Percentiles rank a stretch among this genome's conserved stretches.
phyloP scores from a whole-genome alignment of 23 tunicate species.

The Ciona savignyi region DNA sequence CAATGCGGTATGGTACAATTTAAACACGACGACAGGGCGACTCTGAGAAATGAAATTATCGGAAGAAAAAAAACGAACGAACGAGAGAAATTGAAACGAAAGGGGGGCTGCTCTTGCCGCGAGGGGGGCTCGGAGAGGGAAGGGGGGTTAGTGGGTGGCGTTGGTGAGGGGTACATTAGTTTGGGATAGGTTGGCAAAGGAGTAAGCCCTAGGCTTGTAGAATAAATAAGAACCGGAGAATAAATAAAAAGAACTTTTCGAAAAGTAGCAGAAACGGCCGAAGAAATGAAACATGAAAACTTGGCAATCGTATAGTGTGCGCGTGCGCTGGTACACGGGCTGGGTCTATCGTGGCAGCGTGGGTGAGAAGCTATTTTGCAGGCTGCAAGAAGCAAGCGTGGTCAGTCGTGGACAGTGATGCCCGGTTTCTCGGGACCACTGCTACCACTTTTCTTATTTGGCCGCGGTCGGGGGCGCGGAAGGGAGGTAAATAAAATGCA shows the following conservation, averaged over 20 bases:
- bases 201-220: background rate
- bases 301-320: background rate
- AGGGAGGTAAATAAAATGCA: background rate
- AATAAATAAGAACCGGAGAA: slow-evolving; percentile 1
- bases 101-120: background rate
- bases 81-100: background rate
- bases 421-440: background rate
- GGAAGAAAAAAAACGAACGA: background rate
- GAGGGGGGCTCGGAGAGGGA: background rate
- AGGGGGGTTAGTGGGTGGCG: background rate
- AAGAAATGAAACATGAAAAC: background rate
- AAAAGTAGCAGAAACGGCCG: slow-evolving; percentile 1
- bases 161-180: background rate
- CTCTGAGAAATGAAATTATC: background rate
- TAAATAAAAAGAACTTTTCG: background rate
- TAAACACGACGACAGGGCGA: background rate
- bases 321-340: background rate
- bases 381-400: background rate
- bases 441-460: background rate
- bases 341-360: background rate
- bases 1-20: background rate
- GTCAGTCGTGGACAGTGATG: background rate
- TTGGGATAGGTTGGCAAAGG: background rate
- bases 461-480: background rate
- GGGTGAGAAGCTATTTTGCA: slow-evolving; percentile 1